These are phyloP conservation scores for Steatornis caripensis DNA, from an alignment of 2,113 vertebrate genomes.

Conservation along the genomic window DNA sequence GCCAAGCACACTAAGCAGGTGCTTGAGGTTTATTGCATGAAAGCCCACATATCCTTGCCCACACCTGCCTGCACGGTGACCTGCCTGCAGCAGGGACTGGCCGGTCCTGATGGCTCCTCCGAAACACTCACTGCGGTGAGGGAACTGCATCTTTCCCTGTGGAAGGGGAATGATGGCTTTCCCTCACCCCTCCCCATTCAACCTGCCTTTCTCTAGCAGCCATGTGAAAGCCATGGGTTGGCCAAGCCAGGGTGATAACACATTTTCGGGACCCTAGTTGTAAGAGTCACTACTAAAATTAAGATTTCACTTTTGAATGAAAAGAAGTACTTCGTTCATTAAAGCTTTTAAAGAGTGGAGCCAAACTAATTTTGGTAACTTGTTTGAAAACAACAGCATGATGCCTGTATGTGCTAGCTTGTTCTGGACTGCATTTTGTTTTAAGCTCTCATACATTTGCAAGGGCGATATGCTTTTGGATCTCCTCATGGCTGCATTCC, in stretches of 20 bases:
- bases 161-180: rapidly evolving
- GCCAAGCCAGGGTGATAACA: neutral
- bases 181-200: neutral
- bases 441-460: rapidly evolving
- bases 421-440: neutral
- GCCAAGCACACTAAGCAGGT: neutral
- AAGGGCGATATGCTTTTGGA: neutral
- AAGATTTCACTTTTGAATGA: neutral
- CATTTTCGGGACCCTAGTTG: neutral
- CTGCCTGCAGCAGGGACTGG: neutral
- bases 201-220: neutral
- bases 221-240: neutral
- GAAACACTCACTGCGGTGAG: rapidly evolving
- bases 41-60: neutral
- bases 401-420: rapidly evolving
- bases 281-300: neutral
- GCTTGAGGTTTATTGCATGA: neutral
- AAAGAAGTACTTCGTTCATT: neutral
- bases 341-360: neutral
- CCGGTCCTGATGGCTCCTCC: neutral
- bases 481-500: neutral
- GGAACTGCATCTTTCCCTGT: rapidly evolving
- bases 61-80: neutral
- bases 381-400: neutral
- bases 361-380: neutral